phyloP scores from a whole-genome alignment of 2,888 invertebrate species.

The Cataglyphis albicans region DNA sequence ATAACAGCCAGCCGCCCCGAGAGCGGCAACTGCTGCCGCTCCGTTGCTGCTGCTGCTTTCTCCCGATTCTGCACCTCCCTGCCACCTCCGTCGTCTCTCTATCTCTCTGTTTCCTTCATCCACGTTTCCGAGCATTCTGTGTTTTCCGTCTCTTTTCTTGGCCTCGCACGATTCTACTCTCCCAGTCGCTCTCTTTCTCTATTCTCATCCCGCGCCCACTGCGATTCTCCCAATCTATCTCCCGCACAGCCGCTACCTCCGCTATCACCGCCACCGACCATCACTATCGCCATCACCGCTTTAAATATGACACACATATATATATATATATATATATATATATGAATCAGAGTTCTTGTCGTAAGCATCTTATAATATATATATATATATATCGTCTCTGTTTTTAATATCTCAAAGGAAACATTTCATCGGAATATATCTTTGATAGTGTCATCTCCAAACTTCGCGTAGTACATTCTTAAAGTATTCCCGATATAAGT shows the following conservation, averaged over 20 bases:
- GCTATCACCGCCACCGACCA: conserved; percentile 58
- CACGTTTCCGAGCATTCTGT: conserved; percentile 53
- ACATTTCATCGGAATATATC: neutral
- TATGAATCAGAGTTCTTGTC: conserved; percentile 9
- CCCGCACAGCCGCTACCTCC: conserved; percentile 55
- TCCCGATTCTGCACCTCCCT: conserved; percentile 74
- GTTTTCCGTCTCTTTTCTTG: conserved; percentile 61
- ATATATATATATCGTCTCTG: too few species aligned
- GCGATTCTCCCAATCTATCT: conserved; percentile 69
- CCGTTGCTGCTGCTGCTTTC: conserved; percentile 81
- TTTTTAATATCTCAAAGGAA: neutral
- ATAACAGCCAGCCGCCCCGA: conserved; percentile 83
- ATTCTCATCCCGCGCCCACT: conserved; percentile 30
- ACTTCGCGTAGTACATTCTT: neutral
- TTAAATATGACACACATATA: conserved; percentile 72
- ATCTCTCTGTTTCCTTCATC: conserved; percentile 62
- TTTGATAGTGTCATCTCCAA: conserved; percentile 1
- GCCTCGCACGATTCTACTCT: conserved; percentile 33
- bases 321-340: conserved; percentile 35
- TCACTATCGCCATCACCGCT: conserved; percentile 72
- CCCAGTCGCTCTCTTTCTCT: conserved; percentile 74
- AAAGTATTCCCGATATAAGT: neutral
- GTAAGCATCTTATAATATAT: neutral
- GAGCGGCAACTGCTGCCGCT: conserved; percentile 81
- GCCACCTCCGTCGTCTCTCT: conserved; percentile 67